Evolutionary conservation across 2,888 invertebrate species (phyloP).

Genomic region (Allygus modestus): DNA sequence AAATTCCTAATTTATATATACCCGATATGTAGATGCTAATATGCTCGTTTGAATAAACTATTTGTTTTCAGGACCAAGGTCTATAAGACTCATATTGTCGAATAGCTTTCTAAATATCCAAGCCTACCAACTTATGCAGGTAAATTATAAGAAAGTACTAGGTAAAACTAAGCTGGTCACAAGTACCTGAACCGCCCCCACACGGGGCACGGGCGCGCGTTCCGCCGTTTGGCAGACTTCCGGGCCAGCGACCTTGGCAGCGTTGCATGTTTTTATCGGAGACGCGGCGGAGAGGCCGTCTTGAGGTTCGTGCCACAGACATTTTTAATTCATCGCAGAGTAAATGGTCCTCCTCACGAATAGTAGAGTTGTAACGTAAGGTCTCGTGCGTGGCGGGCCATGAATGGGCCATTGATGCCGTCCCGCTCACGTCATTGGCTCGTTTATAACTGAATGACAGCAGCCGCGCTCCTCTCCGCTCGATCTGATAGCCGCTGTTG

Average conservation of each 20-base stretch:
- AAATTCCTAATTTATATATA: no score
- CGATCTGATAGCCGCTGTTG: neutral
- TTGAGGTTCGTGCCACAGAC: slow-evolving; percentile 61
- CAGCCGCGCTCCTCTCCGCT: neutral
- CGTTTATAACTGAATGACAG: slow-evolving; percentile 56
- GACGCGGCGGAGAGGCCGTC: slow-evolving; percentile 44
- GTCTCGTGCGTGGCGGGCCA: slow-evolving; percentile 55
- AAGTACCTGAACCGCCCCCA: neutral
- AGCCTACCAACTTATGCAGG: no score
- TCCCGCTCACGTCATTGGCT: slow-evolving; percentile 40
- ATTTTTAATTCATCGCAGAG: slow-evolving; percentile 64
- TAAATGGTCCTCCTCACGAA: slow-evolving; percentile 65
- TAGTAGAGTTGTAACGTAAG: slow-evolving; percentile 56
- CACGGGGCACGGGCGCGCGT: neutral
- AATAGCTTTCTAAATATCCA: no score
- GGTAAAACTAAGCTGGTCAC: no score
- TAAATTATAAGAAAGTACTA: no score
- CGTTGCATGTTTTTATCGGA: slow-evolving; percentile 39
- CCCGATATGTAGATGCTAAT: no score
- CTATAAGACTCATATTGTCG: no score
- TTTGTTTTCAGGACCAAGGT: no score
- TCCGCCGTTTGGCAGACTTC: neutral
- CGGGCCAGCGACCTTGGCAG: slow-evolving; percentile 6
- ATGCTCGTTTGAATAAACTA: no score
- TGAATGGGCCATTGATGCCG: slow-evolving; percentile 50